Conservation (phyloP, 2,888 invertebrate species). For the Caenorhabditis doughertyi region DNA sequence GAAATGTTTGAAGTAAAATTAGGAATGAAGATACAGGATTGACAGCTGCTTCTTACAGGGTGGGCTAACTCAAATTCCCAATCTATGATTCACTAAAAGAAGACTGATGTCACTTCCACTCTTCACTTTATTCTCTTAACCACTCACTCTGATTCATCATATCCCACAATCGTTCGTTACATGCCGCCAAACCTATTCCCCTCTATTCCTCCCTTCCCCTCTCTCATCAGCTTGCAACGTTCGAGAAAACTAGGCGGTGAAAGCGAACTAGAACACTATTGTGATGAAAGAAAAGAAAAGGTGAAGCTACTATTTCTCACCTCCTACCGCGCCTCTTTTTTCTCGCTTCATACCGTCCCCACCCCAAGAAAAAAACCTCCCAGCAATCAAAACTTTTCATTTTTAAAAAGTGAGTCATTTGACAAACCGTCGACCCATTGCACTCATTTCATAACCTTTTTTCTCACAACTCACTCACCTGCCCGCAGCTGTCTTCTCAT, state of each 20-base stretch:
- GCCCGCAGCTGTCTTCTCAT: slow-evolving; percentile 62
- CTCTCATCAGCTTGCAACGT: slow-evolving; percentile 59
- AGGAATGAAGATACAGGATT: slow-evolving; percentile 9
- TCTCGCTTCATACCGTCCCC: slow-evolving; percentile 20
- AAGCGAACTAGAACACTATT: slow-evolving; percentile 55
- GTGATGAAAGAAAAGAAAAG: slow-evolving; percentile 29
- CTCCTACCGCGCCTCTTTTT: slow-evolving; percentile 44
- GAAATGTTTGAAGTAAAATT: slow-evolving; percentile 33
- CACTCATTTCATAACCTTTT: slow-evolving; percentile 51
- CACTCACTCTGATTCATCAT: slow-evolving; percentile 43
- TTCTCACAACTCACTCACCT: slow-evolving; percentile 55
- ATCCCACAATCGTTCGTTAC: slow-evolving; percentile 44
- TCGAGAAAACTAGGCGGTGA: slow-evolving; percentile 58
- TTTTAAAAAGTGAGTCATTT: slow-evolving; percentile 53
- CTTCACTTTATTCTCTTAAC: slow-evolving; percentile 32
- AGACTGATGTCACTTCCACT: slow-evolving; percentile 59
- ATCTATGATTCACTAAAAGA: slow-evolving; percentile 60
- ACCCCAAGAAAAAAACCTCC: too few species aligned
- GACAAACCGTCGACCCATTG: slow-evolving; percentile 41
- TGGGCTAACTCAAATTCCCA: slow-evolving; percentile 60
- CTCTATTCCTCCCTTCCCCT: slow-evolving; percentile 1
- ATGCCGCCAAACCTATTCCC: slow-evolving; percentile 44
- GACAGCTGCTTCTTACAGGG: slow-evolving; percentile 43
- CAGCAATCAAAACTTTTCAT: too few species aligned
- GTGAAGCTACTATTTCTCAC: slow-evolving; percentile 38